These are phyloP conservation scores for Anhinga rufa DNA, from an alignment of 2,113 vertebrate genomes.

Conservation along the genomic window DNA sequence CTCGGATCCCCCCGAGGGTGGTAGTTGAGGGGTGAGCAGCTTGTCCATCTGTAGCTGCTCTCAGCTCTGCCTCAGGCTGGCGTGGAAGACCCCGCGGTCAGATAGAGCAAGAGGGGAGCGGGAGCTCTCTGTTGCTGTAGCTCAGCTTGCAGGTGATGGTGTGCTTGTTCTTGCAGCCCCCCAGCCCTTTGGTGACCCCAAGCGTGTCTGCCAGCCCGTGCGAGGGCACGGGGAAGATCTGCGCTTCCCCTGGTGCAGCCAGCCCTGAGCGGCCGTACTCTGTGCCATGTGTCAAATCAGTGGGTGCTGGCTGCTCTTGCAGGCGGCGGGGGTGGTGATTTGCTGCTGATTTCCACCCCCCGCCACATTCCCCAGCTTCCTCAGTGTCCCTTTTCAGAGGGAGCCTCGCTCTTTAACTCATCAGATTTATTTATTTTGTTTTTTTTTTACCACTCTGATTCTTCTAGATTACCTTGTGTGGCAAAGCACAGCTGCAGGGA, in stretches of 20 bases:
- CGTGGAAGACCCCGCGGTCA: accelerated
- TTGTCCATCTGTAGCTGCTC: background rate
- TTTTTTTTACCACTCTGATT: background rate
- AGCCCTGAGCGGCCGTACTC: background rate
- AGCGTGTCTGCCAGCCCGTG: background rate
- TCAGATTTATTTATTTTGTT: background rate
- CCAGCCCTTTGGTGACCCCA: background rate
- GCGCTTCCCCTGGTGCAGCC: background rate
- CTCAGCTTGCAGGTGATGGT: background rate
- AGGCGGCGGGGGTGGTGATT: background rate
- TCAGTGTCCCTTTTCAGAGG: background rate
- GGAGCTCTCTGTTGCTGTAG: background rate
- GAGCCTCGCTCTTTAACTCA: background rate
- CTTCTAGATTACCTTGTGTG: background rate
- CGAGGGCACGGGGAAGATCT: background rate
- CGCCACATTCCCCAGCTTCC: background rate
- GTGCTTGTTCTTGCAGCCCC: background rate
- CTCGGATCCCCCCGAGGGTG: background rate
- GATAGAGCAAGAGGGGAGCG: background rate
- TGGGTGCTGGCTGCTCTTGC: background rate
- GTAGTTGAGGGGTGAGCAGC: background rate
- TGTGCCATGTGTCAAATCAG: background rate
- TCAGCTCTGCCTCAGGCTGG: background rate
- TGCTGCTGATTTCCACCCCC: background rate
- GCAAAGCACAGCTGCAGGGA: background rate